Conservation (phyloP, 1,140 invertebrate species). For the Diuraphis noxia region DNA sequence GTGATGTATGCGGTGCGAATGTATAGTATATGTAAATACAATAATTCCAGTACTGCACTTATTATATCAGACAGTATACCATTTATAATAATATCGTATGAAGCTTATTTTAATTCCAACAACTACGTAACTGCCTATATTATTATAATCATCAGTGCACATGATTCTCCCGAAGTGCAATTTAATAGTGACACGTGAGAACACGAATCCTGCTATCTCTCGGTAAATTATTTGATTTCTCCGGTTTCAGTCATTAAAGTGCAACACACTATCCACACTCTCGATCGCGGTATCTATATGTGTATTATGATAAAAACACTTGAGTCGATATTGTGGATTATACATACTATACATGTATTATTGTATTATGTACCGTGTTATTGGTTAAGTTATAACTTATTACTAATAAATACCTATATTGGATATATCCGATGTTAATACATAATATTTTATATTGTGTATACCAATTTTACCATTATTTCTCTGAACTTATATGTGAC, state of each 20-base stretch:
- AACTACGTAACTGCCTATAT: neutral
- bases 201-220: too few species aligned
- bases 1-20: constrained; percentile 4
- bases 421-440: neutral
- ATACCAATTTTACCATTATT: too few species aligned
- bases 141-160: neutral
- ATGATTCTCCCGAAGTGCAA: neutral
- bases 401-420: too few species aligned
- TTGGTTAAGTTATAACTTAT: too few species aligned
- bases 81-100: neutral
- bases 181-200: neutral
- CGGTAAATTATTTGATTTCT: neutral
- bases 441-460: neutral
- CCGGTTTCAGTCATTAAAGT: neutral
- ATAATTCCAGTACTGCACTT: neutral
- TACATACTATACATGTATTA: neutral
- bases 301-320: neutral
- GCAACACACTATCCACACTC: neutral
- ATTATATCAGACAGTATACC: neutral
- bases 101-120: neutral
- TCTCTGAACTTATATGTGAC: too few species aligned
- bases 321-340: neutral
- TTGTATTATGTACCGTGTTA: neutral
- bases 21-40: neutral
- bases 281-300: neutral